These are phyloP conservation scores for Dendrocopos noguchii DNA, from an alignment of 2,113 vertebrate species.

Conservation along the genomic window DNA sequence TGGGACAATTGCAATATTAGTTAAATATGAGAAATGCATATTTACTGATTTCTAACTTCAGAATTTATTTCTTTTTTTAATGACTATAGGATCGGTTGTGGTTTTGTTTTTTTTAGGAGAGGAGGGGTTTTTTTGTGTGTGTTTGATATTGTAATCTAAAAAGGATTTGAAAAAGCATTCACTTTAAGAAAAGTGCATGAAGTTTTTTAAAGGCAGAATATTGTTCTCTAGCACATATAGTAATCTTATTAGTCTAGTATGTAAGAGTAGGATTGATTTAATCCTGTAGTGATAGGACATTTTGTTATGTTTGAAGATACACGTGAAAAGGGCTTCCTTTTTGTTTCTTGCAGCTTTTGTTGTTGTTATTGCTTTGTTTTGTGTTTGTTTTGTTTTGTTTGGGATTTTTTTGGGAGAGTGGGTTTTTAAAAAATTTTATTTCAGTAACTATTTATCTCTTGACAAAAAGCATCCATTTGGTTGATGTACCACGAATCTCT, in stretches of 20 bases:
- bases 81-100: neutral
- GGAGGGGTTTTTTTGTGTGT: too few relatives aligned
- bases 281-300: neutral
- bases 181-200: neutral
- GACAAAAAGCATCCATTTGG: neutral
- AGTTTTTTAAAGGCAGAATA: neutral
- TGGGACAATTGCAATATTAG: neutral
- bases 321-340: neutral
- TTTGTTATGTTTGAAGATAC: neutral
- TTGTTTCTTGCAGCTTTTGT: neutral
- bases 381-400: too few relatives aligned
- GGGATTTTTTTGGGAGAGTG: neutral
- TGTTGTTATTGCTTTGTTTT: too few relatives aligned
- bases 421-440: neutral
- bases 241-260: neutral
- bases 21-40: neutral
- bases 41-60: neutral
- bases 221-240: neutral
- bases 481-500: neutral
- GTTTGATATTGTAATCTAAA: neutral
- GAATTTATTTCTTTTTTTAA: neutral
- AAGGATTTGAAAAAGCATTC: neutral
- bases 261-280: neutral
- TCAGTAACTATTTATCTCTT: neutral
- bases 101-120: neutral